Conservation (phyloP, 2,113 vertebrate genomes). For the Sisor rabdophorus region DNA sequence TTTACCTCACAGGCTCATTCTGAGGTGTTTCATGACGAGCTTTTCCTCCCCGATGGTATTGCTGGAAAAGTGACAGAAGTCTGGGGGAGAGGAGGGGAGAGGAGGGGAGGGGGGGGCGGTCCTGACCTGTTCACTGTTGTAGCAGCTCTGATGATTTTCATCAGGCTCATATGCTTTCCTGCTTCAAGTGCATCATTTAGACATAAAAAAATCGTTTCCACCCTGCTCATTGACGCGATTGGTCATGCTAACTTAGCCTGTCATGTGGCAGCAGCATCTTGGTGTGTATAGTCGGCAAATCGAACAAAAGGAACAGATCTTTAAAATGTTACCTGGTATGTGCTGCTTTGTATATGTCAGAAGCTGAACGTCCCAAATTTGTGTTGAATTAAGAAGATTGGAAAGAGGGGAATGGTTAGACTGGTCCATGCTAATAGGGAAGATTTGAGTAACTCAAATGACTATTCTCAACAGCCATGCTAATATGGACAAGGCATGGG, state of each 20-base stretch:
- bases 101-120: too few species aligned
- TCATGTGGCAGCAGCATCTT: neutral
- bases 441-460: too few species aligned
- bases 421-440: too few species aligned
- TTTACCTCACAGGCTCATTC: constrained; percentile 23
- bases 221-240: neutral
- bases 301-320: neutral
- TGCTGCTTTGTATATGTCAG: neutral
- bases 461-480: too few species aligned
- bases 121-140: constrained; percentile 33
- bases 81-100: too few species aligned
- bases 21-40: constrained; percentile 50
- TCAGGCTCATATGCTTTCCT: neutral
- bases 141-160: neutral
- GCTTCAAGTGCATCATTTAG: neutral
- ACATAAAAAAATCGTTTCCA: neutral
- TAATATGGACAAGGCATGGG: too few species aligned
- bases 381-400: neutral
- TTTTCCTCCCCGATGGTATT: constrained; percentile 49
- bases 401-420: neutral
- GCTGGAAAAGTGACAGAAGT: constrained; percentile 39
- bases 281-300: neutral
- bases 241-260: too few species aligned
- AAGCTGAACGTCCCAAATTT: neutral
- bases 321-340: too few species aligned